A percentile compares a stretch with the other conserved stretches of the same genome.
phyloP scores from a whole-genome alignment of 2,113 vertebrate genomes.

The Tyrannus savana region DNA sequence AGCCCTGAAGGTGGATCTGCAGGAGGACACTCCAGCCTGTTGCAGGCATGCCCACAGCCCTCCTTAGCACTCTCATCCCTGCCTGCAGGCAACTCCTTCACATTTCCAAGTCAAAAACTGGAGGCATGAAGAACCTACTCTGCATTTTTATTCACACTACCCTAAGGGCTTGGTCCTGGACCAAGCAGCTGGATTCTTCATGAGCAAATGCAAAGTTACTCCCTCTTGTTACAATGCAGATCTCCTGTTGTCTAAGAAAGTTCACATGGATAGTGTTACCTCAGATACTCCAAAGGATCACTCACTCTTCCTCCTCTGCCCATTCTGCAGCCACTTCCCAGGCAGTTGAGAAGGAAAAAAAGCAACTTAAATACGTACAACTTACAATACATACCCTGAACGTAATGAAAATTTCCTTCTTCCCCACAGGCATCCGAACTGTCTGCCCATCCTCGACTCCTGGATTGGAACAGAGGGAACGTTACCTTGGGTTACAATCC shows the following conservation, averaged over 20 bases:
- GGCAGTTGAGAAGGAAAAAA: not conserved
- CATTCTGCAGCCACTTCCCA: not conserved
- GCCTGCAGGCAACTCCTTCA: not conserved
- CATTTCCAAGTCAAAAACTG: not conserved
- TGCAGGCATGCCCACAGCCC: not conserved
- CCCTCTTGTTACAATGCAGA: not conserved
- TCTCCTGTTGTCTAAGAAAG: not conserved
- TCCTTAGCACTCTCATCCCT: not conserved
- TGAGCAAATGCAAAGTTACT: not conserved
- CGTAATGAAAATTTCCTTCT: conserved; percentile 94
- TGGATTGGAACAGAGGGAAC: conserved; percentile 11
- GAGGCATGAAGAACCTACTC: not conserved
- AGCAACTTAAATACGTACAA: not conserved
- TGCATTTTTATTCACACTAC: not conserved
- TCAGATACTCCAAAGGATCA: conserved; percentile 7
- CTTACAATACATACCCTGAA: conserved; percentile 81
- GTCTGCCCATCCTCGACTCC: conserved; percentile 97
- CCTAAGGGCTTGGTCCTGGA: not conserved
- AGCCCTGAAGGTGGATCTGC: not conserved
- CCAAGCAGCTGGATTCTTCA: not conserved
- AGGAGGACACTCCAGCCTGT: not conserved
- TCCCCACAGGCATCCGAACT: conserved; percentile 95
- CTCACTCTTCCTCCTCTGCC: not conserved
- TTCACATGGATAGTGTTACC: not conserved
- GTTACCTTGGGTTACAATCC: not conserved